These are phyloP conservation scores for Melanerpes formicivorus DNA, from an alignment of 2,113 vertebrate species.

Conservation along the genomic window DNA sequence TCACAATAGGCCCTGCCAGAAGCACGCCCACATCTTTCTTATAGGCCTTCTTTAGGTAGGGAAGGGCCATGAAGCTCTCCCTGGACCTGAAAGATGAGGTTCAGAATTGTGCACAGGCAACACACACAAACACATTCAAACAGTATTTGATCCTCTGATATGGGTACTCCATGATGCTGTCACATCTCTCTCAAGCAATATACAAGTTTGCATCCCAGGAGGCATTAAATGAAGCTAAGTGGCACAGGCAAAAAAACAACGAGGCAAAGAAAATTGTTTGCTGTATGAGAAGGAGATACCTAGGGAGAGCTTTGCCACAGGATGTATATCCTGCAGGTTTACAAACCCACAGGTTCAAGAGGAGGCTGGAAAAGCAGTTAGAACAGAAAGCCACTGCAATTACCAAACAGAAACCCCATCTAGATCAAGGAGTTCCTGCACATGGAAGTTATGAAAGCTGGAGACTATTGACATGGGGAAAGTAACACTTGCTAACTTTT, in stretches of 20 bases:
- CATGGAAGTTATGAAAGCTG: not conserved
- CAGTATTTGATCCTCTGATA: not conserved
- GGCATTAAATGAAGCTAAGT: not conserved
- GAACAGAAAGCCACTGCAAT: not conserved
- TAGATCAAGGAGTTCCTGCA: not conserved
- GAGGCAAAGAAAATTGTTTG: not conserved
- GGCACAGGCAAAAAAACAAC: not conserved
- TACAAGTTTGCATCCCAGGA: not conserved
- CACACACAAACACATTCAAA: rapidly evolving
- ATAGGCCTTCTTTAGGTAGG: no score
- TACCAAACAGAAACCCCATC: not conserved
- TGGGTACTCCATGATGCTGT: rapidly evolving
- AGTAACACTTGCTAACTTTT: not conserved
- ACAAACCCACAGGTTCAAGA: not conserved
- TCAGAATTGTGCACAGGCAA: not conserved
- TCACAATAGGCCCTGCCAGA: no score
- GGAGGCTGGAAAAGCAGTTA: not conserved
- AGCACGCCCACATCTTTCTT: no score
- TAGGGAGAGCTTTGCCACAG: not conserved
- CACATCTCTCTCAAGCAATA: not conserved
- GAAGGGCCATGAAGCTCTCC: no score
- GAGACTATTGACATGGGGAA: not conserved
- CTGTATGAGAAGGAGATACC: not conserved
- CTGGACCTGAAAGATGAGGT: not conserved
- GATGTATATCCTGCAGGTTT: not conserved